Conservation (phyloP, 2,888 invertebrate genomes). For the Stegana nigrithorax region DNA sequence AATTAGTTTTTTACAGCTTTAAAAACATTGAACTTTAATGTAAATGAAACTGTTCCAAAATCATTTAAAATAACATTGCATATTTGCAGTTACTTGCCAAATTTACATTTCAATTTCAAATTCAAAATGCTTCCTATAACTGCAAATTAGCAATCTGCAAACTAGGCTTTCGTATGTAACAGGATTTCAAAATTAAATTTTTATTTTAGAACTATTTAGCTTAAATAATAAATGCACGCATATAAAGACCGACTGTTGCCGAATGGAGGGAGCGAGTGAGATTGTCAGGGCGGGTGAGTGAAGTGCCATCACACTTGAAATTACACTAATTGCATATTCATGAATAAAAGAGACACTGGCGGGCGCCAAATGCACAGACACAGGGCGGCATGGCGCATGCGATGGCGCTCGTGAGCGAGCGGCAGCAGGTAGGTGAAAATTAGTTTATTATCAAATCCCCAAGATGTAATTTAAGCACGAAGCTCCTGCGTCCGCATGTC, state of each 20-base stretch:
- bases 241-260: not conserved
- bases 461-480: conserved; percentile 50
- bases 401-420: no score
- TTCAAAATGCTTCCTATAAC: conserved; percentile 30
- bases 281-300: no score
- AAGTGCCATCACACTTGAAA: conserved; percentile 53
- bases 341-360: conserved; percentile 47
- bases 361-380: not conserved
- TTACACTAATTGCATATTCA: conserved; percentile 58
- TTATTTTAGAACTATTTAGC: conserved; percentile 45
- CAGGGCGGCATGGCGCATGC: no score
- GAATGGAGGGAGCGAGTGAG: no score
- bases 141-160: not conserved
- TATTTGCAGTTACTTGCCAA: no score
- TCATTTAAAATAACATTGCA: no score
- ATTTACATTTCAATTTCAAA: no score
- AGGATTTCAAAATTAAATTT: conserved; percentile 43
- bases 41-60: no score
- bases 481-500: not conserved
- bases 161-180: conserved; percentile 24
- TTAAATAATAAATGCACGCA: conserved; percentile 51
- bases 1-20: no score
- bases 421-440: conserved; percentile 29
- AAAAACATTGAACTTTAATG: no score
- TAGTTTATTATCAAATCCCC: conserved; percentile 57